Percentiles rank a stretch among this genome's conserved stretches.
These are phyloP conservation scores for Gila robusta DNA, from an alignment of 2,797 vertebrate species.

Conservation along the genomic window DNA sequence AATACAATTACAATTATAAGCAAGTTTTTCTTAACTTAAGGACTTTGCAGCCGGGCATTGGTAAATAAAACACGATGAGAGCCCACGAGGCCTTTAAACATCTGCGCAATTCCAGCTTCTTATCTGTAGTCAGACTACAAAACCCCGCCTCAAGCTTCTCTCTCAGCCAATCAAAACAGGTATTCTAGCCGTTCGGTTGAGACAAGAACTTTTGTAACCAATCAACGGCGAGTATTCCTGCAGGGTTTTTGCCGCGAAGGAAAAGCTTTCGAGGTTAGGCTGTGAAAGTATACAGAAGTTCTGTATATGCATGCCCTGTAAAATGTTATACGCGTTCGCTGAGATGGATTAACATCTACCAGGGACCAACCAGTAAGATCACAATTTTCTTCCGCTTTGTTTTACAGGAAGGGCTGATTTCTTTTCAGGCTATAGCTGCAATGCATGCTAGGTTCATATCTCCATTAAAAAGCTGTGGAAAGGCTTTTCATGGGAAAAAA, in stretches of 20 bases:
- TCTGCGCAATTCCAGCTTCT: constrained; percentile 25
- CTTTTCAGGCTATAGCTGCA: not conserved
- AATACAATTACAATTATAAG: not conserved
- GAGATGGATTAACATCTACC: not conserved
- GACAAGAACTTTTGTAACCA: constrained; percentile 6
- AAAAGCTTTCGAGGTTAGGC: constrained; percentile 19
- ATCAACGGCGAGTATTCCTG: constrained; percentile 21
- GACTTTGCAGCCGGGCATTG: not conserved
- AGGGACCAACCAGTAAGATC: constrained; percentile 27
- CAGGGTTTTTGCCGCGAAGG: constrained; percentile 48
- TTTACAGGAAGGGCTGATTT: constrained; percentile 1
- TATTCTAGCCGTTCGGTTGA: not conserved
- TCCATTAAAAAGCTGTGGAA: not conserved
- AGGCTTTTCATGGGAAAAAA: not conserved
- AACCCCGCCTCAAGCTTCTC: not conserved
- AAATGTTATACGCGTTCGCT: not conserved
- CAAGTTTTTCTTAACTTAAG: not conserved
- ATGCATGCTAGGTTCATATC: not conserved
- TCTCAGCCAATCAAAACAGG: constrained; percentile 34
- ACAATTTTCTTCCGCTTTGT: not conserved
- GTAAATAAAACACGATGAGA: not conserved
- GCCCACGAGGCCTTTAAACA: constrained; percentile 19
- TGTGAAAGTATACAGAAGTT: constrained; percentile 25
- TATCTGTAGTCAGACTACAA: not conserved
- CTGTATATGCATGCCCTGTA: not conserved